phyloP scores from a whole-genome alignment of 2,888 invertebrate species.

The Archips xylosteana region DNA sequence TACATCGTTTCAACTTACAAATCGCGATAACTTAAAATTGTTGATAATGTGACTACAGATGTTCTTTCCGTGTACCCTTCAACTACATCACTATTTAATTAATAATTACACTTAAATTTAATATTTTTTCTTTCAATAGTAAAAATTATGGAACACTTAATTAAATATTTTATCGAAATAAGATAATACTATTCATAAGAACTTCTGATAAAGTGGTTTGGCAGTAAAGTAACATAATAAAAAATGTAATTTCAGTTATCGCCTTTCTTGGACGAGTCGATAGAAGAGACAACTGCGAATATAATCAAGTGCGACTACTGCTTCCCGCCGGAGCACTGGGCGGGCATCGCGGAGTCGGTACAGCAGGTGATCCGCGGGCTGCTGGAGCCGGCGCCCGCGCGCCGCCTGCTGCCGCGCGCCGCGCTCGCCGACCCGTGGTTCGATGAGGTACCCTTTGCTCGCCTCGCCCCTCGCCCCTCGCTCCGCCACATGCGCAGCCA shows the following conservation, averaged over 20 bases:
- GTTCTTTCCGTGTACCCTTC: too few relatives aligned
- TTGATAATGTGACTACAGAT: too few relatives aligned
- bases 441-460: constrained; percentile 70
- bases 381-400: constrained; percentile 82
- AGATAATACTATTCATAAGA: too few relatives aligned
- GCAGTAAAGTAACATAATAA: neutral
- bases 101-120: too few relatives aligned
- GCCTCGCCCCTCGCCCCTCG: too few relatives aligned
- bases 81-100: too few relatives aligned
- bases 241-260: constrained; percentile 85
- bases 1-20: too few relatives aligned
- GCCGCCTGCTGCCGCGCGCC: constrained; percentile 61
- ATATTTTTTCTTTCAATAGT: too few relatives aligned
- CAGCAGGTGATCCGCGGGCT: constrained; percentile 88
- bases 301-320: constrained; percentile 93
- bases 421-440: constrained; percentile 75
- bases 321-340: constrained; percentile 92
- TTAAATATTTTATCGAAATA: too few relatives aligned
- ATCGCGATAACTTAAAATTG: too few relatives aligned
- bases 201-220: neutral
- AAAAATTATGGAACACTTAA: too few relatives aligned
- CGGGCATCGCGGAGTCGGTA: constrained; percentile 87
- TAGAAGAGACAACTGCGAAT: constrained; percentile 94
- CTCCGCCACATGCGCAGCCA: neutral
- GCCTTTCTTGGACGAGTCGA: constrained; percentile 93